Base-by-base conservation (phyloP, 2,888 invertebrate genomes). In the Furcula furcula region DNA sequence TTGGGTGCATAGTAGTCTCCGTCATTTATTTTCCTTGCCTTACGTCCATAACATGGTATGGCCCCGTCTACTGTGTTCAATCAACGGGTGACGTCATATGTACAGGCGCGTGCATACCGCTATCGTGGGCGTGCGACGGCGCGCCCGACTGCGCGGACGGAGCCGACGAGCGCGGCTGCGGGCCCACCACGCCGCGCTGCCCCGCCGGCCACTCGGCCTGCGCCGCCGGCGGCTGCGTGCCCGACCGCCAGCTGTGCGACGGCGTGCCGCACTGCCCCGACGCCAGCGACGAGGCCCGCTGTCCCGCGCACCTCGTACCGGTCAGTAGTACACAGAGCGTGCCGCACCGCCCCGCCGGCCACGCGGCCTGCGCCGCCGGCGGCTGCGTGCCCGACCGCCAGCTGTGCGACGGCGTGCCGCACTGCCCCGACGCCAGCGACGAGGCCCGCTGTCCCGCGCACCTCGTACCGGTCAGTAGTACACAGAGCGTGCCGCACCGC, bases 91-190 rank as follows among this genome's bases (percentile, higher is more conserved):
- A n/a, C n/a, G n/a, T n/a, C n/a, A n/a, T n/a, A n/a, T n/a, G n/a
- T n/a, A n/a, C 34, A 86, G 94, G 95, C 6, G 91, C 92, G 4
- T 97, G 97, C 67, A 95, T 97, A 45, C 93, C 94, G 0, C 77
- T 91, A 28, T 79, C 92, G 1, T 96, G 96, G 96, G 91, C 92
- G 13, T 96, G 96, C 79, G 96, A 96, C 74, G 93, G 93, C 0
- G 94, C 94, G 49, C 89, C 89, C 30, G 97, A 97, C 77, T 97
- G 97, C 66, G 88, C 91, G 0, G 93, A 94, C 68, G 94, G 93
- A 3, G 94, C 94, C 34, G 98, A 98, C 78, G 97, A 97, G 3
- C 62, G 1, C 58, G 65, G 18, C 46, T 56, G 56, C 69, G n/a
- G 93, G 92, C 64, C 69, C 63, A 1, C 92, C 28, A 77, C 85